Conservation (phyloP, 2,888 invertebrate genomes). For the Drosophila antonietae region DNA sequence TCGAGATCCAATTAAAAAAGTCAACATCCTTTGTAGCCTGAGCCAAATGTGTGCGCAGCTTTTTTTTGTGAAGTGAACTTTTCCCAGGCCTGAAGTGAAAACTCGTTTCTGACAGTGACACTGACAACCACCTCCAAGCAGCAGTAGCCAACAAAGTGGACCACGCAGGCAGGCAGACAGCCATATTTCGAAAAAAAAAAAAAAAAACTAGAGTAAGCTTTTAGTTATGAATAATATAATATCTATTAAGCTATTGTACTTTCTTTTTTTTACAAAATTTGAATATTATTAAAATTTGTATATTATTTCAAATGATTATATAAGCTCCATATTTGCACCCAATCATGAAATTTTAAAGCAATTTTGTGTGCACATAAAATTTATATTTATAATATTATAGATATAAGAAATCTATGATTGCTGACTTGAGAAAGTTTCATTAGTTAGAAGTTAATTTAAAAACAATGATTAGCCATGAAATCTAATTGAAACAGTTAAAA, state of each 20-base stretch:
- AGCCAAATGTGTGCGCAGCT: constrained; percentile 37
- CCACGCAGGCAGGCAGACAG: constrained; percentile 11
- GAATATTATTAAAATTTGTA: too few species aligned
- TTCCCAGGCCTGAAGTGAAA: constrained; percentile 63
- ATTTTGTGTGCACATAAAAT: too few species aligned
- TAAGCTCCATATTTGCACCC: too few species aligned
- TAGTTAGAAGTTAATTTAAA: too few species aligned
- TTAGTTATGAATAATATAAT: neutral
- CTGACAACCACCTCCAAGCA: constrained; percentile 60
- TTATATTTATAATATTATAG: too few species aligned
- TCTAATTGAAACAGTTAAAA: too few species aligned
- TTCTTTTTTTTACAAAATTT: too few species aligned
- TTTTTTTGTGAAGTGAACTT: constrained; percentile 45
- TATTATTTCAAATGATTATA: too few species aligned
- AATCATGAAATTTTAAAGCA: too few species aligned
- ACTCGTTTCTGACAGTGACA: constrained; percentile 64
- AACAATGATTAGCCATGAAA: too few species aligned
- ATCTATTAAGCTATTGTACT: neutral
- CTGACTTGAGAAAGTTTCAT: too few species aligned
- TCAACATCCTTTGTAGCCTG: constrained; percentile 38
- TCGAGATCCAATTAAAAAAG: constrained; percentile 48
- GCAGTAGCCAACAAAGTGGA: constrained; percentile 35
- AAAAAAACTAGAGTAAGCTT: neutral
- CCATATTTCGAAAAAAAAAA: neutral
- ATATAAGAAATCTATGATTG: too few species aligned